Conservation (phyloP, 2,888 invertebrate genomes). For the Hedya salicella region DNA sequence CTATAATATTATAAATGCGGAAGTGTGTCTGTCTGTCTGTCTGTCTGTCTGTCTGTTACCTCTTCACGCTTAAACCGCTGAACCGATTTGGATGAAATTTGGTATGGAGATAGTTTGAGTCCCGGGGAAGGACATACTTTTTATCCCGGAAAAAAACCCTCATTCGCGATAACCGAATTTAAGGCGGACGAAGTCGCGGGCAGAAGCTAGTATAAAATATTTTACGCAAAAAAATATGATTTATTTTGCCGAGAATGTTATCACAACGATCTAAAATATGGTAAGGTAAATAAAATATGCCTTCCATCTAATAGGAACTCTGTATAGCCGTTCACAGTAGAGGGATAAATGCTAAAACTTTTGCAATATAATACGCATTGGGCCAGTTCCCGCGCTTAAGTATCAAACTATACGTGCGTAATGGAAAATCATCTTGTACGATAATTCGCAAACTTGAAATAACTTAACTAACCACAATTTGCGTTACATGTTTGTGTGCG, state of each 20-base stretch:
- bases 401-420: conserved; percentile 39
- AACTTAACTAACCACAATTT: conserved; percentile 47
- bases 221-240: background rate
- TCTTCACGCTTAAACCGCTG: no score
- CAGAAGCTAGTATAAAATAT: no score
- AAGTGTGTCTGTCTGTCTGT: no score
- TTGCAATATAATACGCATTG: conserved; percentile 35
- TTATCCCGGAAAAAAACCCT: no score
- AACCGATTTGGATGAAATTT: no score
- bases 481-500: conserved; percentile 63
- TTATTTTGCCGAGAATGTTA: background rate
- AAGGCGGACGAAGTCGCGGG: no score
- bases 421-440: conserved; percentile 39
- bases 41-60: no score
- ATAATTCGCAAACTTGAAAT: conserved; percentile 45
- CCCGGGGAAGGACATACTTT: no score
- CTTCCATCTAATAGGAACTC: conserved; percentile 4
- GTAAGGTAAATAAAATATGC: background rate
- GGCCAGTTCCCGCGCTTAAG: conserved; percentile 31
- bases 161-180: no score
- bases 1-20: no score
- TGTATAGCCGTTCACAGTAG: conserved; percentile 4
- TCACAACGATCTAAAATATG: background rate
- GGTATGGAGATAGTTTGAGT: no score
- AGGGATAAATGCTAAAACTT: conserved; percentile 35